Evolutionary conservation across 2,888 invertebrate genomes (phyloP), one percentile per base, ranked within the genome.

Genomic region (Rhaphigaster nebulosa): DNA sequence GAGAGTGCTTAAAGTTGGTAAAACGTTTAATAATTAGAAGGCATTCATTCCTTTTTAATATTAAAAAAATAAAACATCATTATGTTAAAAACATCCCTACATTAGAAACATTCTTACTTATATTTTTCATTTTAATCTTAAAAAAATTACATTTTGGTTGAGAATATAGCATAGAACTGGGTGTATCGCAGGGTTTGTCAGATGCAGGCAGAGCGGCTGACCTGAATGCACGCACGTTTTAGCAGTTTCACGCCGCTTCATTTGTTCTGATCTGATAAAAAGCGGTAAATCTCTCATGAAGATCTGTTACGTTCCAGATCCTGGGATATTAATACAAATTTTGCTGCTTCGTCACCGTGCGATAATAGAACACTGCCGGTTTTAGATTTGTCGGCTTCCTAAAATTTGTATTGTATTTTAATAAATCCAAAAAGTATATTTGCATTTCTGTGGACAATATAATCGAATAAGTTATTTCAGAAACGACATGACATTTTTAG

Each of bases 171-270:
- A 26, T 60, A 54, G 54, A 54, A 23, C 54, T n/a, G 12, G 3
- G 29, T n/a, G 8, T 29, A 65, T 29, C n/a, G 15, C 18, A 0
- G 13, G 15, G 29, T n/a, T n/a, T 0, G 4, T 10, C 1, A 38
- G 70, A 38, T 10, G 34, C 0, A 20, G 34, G 38, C 70, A 20
- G 38, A 10, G 38, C 34, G 20, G 10, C 34, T 76, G 70, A 38
- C 20, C 70, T 76, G 34, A 38, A 38, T 76, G 70, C 70, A 76
- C 70, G 70, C 70, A 76, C 70, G 70, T 34, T 76, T 76, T 20
- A 76, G 70, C 34, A 38, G 34, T 34, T 76, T 76, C 70, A 76
- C 38, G 38, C 20, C 34, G 70, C 20, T 76, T 38, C 70, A 38
- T 76, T 76, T 76, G 34, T 34, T 76, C 70, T 76, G 20, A 38